Percentiles rank a stretch among this genome's conserved stretches.
phyloP scores from a whole-genome alignment of 2,113 vertebrate genomes.

The Puffinus mauretanicus region DNA sequence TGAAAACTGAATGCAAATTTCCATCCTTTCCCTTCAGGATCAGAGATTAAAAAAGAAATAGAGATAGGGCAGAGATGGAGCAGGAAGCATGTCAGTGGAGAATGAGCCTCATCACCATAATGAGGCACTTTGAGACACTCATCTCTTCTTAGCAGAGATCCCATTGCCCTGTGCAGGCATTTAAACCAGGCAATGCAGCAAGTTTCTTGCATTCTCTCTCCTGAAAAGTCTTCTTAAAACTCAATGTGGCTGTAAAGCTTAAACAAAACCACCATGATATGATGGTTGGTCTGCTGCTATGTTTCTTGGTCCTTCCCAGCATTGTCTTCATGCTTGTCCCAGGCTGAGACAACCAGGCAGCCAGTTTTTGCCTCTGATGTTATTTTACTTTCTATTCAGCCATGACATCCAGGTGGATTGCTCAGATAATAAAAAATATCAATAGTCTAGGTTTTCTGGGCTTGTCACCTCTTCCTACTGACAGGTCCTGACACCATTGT shows the following conservation, averaged over 20 bases:
- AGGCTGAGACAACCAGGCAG: not conserved
- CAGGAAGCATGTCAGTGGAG: not conserved
- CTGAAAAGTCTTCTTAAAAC: not conserved
- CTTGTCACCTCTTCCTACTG: not conserved
- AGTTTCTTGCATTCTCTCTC: not conserved
- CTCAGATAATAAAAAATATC: not conserved
- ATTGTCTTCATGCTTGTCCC: not conserved
- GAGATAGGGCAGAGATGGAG: not conserved
- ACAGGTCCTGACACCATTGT: not conserved
- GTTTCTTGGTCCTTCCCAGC: not conserved
- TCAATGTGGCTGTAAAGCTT: not conserved
- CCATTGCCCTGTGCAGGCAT: not conserved
- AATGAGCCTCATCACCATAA: slow-evolving; percentile 6
- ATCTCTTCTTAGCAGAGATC: not conserved
- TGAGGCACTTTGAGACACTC: not conserved
- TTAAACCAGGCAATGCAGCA: not conserved
- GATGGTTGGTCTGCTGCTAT: not conserved
- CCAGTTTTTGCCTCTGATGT: not conserved
- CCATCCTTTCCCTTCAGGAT: not conserved
- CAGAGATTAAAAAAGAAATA: not conserved
- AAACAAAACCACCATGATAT: not conserved
- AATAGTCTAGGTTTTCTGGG: not conserved
- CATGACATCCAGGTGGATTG: not conserved
- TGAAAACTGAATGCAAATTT: slow-evolving; percentile 23
- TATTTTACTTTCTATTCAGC: not conserved